Percentiles rank a stretch among this genome's conserved stretches.
phyloP scores from a whole-genome alignment of 2,797 vertebrate genomes.

The Setipinna tenuifilis region DNA sequence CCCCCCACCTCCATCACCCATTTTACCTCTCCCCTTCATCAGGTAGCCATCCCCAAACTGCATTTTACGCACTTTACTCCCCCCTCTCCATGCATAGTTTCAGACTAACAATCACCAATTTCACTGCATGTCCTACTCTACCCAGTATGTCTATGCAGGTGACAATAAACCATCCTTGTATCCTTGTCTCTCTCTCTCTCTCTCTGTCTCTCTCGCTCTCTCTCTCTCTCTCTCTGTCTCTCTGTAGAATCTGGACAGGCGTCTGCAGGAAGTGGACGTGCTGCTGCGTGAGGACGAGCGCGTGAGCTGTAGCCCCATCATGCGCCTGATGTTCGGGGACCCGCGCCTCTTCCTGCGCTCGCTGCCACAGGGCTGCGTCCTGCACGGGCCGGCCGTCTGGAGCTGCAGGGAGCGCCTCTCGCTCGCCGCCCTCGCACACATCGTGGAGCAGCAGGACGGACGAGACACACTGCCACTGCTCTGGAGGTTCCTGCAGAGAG shows the following conservation, averaged over 20 bases:
- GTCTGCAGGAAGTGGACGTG: constrained; percentile 73
- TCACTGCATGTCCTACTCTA: too few species aligned
- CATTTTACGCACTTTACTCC: too few species aligned
- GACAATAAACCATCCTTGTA: too few species aligned
- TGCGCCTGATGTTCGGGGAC: constrained; percentile 84
- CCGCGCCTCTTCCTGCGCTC: constrained; percentile 76
- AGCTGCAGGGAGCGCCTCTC: constrained; percentile 84
- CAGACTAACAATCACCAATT: too few species aligned
- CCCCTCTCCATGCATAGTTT: too few species aligned
- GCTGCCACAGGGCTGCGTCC: constrained; percentile 72
- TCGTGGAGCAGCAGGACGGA: constrained; percentile 85
- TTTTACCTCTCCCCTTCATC: background rate
- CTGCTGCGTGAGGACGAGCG: constrained; percentile 82
- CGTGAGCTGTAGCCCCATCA: constrained; percentile 81
- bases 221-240: background rate
- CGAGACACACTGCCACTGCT: constrained; percentile 83
- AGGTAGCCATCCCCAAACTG: too few species aligned
- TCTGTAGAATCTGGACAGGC: constrained; percentile 76
- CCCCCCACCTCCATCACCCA: background rate
- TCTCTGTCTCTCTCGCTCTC: background rate
- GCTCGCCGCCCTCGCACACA: constrained; percentile 79
- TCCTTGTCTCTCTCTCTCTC: background rate
- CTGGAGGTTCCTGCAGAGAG: constrained; percentile 90
- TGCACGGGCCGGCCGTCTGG: constrained; percentile 87
- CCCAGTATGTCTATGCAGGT: too few species aligned